phyloP scores from a whole-genome alignment of 2,113 vertebrate genomes.

The Alectura lathami region DNA sequence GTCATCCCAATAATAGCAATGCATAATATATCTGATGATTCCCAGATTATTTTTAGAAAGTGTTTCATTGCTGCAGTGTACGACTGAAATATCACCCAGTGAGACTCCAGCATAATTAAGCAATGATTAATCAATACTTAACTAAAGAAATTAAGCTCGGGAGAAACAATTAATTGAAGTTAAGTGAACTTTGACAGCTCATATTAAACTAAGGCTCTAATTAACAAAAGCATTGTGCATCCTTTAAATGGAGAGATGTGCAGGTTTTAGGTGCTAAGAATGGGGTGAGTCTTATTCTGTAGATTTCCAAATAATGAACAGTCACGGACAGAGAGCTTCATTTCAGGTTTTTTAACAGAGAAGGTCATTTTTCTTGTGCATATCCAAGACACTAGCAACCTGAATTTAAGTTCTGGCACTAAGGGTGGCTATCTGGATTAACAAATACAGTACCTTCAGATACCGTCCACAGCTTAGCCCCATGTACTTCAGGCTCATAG shows the following conservation, averaged over 20 bases:
- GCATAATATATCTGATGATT: constrained; percentile 24
- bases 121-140: constrained; percentile 74
- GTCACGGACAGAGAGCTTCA: neutral
- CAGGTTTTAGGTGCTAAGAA: neutral
- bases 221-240: constrained; percentile 60
- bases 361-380: neutral
- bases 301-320: neutral
- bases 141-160: constrained; percentile 69
- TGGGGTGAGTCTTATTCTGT: neutral
- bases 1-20: constrained; percentile 38
- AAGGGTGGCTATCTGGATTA: neutral
- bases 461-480: neutral
- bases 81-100: constrained; percentile 57
- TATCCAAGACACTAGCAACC: neutral
- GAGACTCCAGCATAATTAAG: constrained; percentile 63
- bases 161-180: constrained; percentile 73
- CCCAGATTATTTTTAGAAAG: constrained; percentile 54
- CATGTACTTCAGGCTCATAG: neutral
- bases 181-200: constrained; percentile 74
- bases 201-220: constrained; percentile 64
- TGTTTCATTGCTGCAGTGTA: neutral
- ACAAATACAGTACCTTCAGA: neutral
- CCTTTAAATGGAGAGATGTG: constrained; percentile 22
- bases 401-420: neutral
- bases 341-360: neutral